Conservation (phyloP, 2,113 vertebrate genomes). For the Vulpes vulpes region DNA sequence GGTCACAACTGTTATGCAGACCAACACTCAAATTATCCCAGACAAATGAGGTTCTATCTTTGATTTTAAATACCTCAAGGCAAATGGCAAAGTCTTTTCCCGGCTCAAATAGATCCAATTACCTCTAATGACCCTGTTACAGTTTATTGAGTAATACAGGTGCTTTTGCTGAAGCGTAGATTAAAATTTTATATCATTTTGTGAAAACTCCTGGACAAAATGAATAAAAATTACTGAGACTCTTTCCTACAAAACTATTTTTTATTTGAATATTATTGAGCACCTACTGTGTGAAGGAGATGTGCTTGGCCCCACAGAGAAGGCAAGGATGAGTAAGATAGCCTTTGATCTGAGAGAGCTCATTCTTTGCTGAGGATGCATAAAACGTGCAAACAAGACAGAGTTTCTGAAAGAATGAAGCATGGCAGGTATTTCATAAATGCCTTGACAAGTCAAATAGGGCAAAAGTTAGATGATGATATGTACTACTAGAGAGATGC, state of each 20-base stretch:
- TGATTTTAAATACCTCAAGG: slow-evolving; percentile 67
- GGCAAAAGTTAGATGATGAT: background rate
- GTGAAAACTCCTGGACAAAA: slow-evolving; percentile 14
- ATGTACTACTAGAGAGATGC: background rate
- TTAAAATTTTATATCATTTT: slow-evolving; percentile 59
- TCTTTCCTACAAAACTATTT: background rate
- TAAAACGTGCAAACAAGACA: background rate
- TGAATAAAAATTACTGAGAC: slow-evolving; percentile 37
- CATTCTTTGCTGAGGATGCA: background rate
- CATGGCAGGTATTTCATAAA: background rate
- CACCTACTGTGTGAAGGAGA: background rate
- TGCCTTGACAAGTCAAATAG: background rate
- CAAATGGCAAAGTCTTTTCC: slow-evolving; percentile 58
- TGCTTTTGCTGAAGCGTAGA: slow-evolving; percentile 39
- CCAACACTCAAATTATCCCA: slow-evolving; percentile 27
- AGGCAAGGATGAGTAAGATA: background rate
- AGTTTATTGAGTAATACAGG: slow-evolving; percentile 55
- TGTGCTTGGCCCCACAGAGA: background rate
- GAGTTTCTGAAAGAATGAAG: background rate
- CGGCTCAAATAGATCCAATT: slow-evolving; percentile 70
- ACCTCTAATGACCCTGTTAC: slow-evolving; percentile 67
- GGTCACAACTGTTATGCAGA: slow-evolving; percentile 19
- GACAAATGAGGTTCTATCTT: slow-evolving; percentile 57
- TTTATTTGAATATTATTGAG: background rate
- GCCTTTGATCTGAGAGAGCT: background rate